Base-by-base conservation (phyloP, 1,140 invertebrate species). In the Drosophila tsacasi region DNA sequence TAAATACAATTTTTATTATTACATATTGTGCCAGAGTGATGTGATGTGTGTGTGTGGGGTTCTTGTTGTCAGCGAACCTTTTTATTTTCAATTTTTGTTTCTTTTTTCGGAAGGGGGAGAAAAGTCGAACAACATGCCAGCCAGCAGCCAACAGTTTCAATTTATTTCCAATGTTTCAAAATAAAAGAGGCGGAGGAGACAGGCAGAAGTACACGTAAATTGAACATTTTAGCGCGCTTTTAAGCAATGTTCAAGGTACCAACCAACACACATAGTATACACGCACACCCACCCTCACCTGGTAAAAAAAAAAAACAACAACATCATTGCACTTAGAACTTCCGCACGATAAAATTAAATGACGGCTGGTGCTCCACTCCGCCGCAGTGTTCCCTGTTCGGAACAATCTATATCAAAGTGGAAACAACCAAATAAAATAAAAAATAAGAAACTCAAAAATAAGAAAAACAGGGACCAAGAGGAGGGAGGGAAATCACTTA, bases 151-250 rank as follows among this genome's bases (percentile, higher is more conserved):
- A 40, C 85, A 81, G 79, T 73, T 85, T 76, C 84, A 89, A 89
- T 89, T 89, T 89, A 90, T 85, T 89, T 89, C 76, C 84, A 90
- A 89, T 89, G 84, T 89, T 85, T 90, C 74, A 64, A 52, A 69
- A 40, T 49, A 65, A 64, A 59, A 50, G 44, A 32, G 49, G 42
- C 46, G 25, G 40, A 57, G 61, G 64, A 52, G 37, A 42, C 55
- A 79, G 59, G 35, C 62, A 30, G 57, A 55, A 75, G 67, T 54
- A 75, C 87, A 89, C 84, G 84, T 81, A 89, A 89, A 89, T 89
- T 90, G 85, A 89, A 90, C 85, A 89, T 89, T 89, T 89, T 89
- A 89, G 84, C 86, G 85, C 78, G 78, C 85, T 89, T 90, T 89
- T 89, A 89, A 90, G 83, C 80, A 79, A 87, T 59, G 65, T 59